Evolutionary conservation across 2,113 vertebrate species (phyloP).

Genomic region (Corydoras maculifer): DNA sequence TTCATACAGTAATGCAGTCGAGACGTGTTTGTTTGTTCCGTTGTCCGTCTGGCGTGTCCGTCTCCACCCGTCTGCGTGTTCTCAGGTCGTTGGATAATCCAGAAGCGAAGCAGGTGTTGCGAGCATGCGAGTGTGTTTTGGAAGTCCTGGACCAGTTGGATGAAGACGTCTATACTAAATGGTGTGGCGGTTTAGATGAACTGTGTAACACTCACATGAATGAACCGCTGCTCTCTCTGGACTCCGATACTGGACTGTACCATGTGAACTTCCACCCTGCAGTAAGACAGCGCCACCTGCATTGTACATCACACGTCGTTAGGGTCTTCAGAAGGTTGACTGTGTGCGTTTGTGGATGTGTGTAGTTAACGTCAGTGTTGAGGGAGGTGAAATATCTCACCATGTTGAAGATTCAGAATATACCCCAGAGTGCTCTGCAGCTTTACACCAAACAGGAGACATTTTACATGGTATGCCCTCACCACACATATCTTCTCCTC

Average conservation of each 20-base stretch:
- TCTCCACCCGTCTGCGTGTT: neutral
- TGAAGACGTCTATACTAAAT: constrained; percentile 54
- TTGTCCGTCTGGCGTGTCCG: no score
- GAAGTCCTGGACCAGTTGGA: constrained; percentile 58
- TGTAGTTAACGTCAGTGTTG: constrained; percentile 64
- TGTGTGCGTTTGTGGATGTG: constrained; percentile 2
- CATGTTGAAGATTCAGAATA: constrained; percentile 62
- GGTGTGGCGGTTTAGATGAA: constrained; percentile 57
- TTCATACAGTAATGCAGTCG: no score
- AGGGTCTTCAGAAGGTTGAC: no score
- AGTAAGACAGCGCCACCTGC: constrained; percentile 49
- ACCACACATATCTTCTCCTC: no score
- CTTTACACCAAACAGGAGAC: constrained; percentile 62
- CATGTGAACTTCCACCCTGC: constrained; percentile 65
- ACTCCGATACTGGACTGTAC: constrained; percentile 50
- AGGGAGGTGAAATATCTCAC: constrained; percentile 65
- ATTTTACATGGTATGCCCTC: constrained; percentile 56
- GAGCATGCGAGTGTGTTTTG: constrained; percentile 64
- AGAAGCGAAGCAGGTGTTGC: constrained; percentile 59
- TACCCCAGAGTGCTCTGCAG: constrained; percentile 58
- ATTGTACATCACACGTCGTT: no score
- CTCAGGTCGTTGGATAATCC: constrained; percentile 54
- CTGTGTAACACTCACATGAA: constrained; percentile 59
- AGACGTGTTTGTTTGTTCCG: no score
- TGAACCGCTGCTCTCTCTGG: constrained; percentile 53